Base-by-base conservation (phyloP, 2,888 invertebrate species). In the Imbricaverruca yamaguchii region DNA sequence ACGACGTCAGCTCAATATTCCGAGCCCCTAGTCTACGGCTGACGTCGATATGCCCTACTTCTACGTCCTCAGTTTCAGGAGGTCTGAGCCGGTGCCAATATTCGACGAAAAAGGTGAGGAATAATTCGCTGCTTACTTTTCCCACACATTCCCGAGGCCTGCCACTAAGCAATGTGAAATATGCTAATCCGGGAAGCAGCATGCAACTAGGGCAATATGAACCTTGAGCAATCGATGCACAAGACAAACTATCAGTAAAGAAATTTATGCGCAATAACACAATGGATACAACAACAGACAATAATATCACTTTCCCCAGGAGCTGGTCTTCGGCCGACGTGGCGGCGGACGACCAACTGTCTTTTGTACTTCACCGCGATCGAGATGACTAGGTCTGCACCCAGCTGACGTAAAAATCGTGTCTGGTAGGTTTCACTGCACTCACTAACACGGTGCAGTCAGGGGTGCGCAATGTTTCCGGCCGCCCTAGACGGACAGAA, bases 241-340 rank as follows among this genome's bases (percentile, higher is more conserved):
- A 39, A 65, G n/a, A 18, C 0, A 65, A 12, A 65, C 12, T 65
- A 65, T 65, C n/a, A 11, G n/a, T 12, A 23, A 3, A 61, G 8
- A 7, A 7, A 61, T 61, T 7, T 65, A n/a, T n/a, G 8, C 10
- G 9, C 65, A 65, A 18, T 65, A 23, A 65, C 23, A 23, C 23
- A 23, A 23, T n/a, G 65, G 15, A 65, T 65, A 39, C 4, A 65
- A 65, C 65, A 65, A 65, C n/a, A 65, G n/a, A n/a, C 23, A 12
- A 65, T 65, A 61, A 23, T 65, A 65, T 65, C 65, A 65, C 65
- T 65, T n/a, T 65, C n/a, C 65, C 65, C 65, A 23, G 10, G n/a
- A 23, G 65, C 12, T 18, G 8, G 8, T 18, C 61, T 1, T 15
- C 61, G 18, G 15, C 63, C 18, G 18, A 18, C 18, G 12, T 1